These are phyloP conservation scores for Caranx ignobilis DNA, from an alignment of 2,113 vertebrate genomes.

Conservation along the genomic window DNA sequence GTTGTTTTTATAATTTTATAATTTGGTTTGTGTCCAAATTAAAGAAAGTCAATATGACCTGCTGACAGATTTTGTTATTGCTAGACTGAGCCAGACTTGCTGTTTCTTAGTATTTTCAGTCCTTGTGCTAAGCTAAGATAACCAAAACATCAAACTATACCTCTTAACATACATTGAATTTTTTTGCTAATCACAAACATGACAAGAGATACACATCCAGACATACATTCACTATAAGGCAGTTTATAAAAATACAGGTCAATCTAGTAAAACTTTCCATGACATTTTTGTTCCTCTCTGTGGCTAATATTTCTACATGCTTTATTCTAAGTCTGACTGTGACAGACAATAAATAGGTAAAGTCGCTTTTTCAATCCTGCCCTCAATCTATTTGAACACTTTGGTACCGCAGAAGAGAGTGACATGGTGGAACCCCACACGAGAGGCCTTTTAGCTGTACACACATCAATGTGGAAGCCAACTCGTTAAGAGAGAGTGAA, in stretches of 20 bases:
- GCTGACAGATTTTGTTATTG: too few species aligned
- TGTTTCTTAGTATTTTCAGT: neutral
- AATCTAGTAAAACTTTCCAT: constrained; percentile 19
- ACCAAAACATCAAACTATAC: neutral
- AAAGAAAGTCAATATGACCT: too few species aligned
- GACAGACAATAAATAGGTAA: constrained; percentile 40
- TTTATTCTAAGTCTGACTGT: constrained; percentile 29
- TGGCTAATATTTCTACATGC: constrained; percentile 22
- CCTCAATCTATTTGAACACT: constrained; percentile 60
- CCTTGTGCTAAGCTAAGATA: too few species aligned
- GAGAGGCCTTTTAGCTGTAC: constrained; percentile 25
- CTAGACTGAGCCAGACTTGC: neutral
- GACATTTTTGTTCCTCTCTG: constrained; percentile 23
- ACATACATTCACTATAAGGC: constrained; percentile 1
- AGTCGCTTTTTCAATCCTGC: constrained; percentile 44
- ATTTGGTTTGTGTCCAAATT: too few species aligned
- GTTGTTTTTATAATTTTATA: too few species aligned
- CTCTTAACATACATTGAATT: neutral
- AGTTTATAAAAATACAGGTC: neutral
- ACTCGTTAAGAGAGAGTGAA: constrained; percentile 35
- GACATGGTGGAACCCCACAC: constrained; percentile 13
- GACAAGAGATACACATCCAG: neutral
- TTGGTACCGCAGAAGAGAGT: constrained; percentile 26
- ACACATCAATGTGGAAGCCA: constrained; percentile 33
- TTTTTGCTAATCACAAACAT: neutral